Percentiles rank a stretch among this genome's conserved stretches.
Conservation (phyloP, 2,888 invertebrate species). For the Vanessa cardui region DNA sequence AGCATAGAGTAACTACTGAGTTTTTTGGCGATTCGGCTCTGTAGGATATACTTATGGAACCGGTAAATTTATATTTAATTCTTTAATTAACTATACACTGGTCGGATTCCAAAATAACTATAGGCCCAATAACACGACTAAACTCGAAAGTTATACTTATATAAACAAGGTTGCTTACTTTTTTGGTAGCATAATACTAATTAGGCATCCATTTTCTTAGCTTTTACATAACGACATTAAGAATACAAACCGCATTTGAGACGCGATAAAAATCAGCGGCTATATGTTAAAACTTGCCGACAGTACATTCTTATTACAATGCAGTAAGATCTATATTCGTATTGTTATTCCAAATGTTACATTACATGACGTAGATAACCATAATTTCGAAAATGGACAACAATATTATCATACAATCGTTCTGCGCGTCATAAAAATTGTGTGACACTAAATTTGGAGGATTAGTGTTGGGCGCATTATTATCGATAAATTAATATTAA, state of each 20-base stretch:
- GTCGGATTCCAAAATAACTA: too few relatives aligned
- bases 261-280: conserved; percentile 41
- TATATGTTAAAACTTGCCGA: conserved; percentile 21
- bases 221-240: conserved; percentile 42
- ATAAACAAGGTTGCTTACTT: background rate
- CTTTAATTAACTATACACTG: too few relatives aligned
- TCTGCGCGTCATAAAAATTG: conserved; percentile 57
- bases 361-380: conserved; percentile 64
- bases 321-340: conserved; percentile 33
- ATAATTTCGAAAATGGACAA: conserved; percentile 69
- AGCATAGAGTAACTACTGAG: too few relatives aligned
- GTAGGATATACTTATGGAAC: too few relatives aligned
- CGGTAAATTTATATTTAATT: too few relatives aligned
- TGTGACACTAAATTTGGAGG: conserved; percentile 38
- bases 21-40: too few relatives aligned
- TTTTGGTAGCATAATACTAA: conserved; percentile 2
- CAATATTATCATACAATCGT: conserved; percentile 79
- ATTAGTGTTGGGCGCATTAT: conserved; percentile 39
- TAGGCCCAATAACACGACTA: too few relatives aligned
- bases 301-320: conserved; percentile 20
- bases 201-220: conserved; percentile 41
- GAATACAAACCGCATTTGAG: conserved; percentile 43
- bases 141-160: background rate
- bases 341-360: conserved; percentile 32
- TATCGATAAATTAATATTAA: conserved; percentile 29